Base-by-base conservation (phyloP, 2,888 invertebrate species). In the Eupeodes latifasciatus region DNA sequence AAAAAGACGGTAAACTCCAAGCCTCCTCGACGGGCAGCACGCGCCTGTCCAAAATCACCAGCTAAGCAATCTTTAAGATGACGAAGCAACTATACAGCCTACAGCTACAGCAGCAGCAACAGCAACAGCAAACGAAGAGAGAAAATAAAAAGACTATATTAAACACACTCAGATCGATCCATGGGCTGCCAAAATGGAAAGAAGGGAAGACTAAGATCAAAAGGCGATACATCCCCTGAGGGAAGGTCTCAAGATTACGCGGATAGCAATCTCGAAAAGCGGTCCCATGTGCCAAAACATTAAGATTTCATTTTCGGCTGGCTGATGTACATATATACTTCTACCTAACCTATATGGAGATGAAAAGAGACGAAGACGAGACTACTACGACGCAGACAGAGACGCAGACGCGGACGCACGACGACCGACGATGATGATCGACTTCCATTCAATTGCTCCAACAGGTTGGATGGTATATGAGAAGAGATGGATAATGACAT, bases 61-160 rank as follows among this genome's bases (percentile, higher is more conserved):
- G 86, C 89, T 89, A 89, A 86, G 89, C 57, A 14, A 89, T 89
- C 76, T 83, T 61, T 51, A 67, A 75, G 80, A 89, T 89, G 89
- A 89, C 89, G 81, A 89, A 83, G 89, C 88, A 85, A 55, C 75
- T 69, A 59, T 59, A 72, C 77, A 51, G 67, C 59, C 59, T 59
- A 59, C 59, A 49, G 59, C 72, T 53, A 55, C 72, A 74, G 44
- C 74, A 64, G 59, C 72, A 59, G 61, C 72, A 74, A 44, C 74
- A 64, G 40, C 5, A 40, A 40, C 40, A 40, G 40, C 40, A 40
- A 40, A 74, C 71, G 62, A 67, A 82, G 62, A 40, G 40, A 40
- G 62, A 44, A 69, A 81, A 59, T 75, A 74, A 27, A 66, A 59
- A 81, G 9, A 81, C 34, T 2, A 57, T 2, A 57, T 51, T 9